phyloP scores from a whole-genome alignment of 2,888 invertebrate species.

The Polylopha cassiicola region DNA sequence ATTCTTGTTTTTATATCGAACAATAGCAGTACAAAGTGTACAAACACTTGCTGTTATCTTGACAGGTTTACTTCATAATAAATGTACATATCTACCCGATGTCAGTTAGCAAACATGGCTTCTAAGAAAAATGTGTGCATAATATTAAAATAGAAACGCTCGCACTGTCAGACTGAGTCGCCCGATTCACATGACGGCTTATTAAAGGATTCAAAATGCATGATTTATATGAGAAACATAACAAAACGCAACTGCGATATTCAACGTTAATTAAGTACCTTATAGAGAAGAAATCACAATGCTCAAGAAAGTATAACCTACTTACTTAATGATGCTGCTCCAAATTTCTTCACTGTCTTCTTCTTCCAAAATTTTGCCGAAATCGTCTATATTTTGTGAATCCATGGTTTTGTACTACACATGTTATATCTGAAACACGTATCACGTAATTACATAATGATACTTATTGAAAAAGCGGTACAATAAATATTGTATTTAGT shows the following conservation, averaged over 20 bases:
- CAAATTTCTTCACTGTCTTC: constrained; percentile 49
- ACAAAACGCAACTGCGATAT: background rate
- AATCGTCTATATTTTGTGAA: constrained; percentile 9
- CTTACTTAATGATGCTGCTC: constrained; percentile 56
- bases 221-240: too few species aligned
- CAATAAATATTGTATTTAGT: too few species aligned
- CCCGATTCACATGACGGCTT: constrained; percentile 25
- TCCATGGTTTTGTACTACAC: constrained; percentile 7
- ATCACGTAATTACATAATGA: background rate
- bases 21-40: constrained; percentile 49
- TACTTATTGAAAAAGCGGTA: too few species aligned
- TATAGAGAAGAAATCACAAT: background rate
- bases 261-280: background rate
- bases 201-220: constrained; percentile 14
- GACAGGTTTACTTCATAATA: constrained; percentile 57
- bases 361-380: constrained; percentile 17
- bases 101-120: constrained; percentile 54
- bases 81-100: constrained; percentile 33
- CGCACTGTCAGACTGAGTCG: constrained; percentile 33
- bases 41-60: constrained; percentile 65
- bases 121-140: constrained; percentile 53
- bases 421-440: constrained; percentile 2
- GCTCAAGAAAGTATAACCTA: constrained; percentile 27
- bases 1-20: constrained; percentile 38
- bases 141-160: constrained; percentile 47